Evolutionary conservation across 2,113 vertebrate genomes (phyloP), one percentile per base, ranked within the genome.

Genomic region (Parus major): DNA sequence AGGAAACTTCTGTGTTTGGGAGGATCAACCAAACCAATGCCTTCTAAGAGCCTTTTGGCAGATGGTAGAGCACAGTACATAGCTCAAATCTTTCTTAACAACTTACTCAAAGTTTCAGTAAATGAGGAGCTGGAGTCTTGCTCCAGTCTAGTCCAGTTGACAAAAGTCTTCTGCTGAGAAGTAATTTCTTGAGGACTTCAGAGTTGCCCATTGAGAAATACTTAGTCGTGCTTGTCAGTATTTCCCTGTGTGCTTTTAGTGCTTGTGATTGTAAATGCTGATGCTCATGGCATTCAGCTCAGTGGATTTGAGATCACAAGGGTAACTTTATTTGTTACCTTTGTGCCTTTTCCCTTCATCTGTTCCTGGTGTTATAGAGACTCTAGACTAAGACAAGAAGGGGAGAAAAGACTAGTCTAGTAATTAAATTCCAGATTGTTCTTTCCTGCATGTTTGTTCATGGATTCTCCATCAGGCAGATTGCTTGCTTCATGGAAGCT

Each of bases 201-300:
- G 25, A 53, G 25, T 28, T 86, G 15, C 44, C 18, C 39, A 9
- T 29, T 69, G 35, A 79, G 64, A 80, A 90, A 57, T 27, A 53
- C 14, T 49, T 42, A 14, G 7, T 72, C 0, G 0, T 85, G 18
- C 24, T 23, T 46, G 16, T 23, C 25, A 42, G 1, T 36, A 11
- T 63, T 61, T 21, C 52, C 59, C 7, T 73, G 9, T 49, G 47
- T 88, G 22, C 60, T 88, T 73, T 73, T 50, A 65, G 14, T 72
- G 50, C 28, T 69, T 1, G 0, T 36, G 25, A 5, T 41, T 42
- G 64, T 16, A 36, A n/a, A 22, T 71, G n/a, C 59, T 86, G 60
- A 10, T 66, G 29, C 12, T 9, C 23, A 2, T 53, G 50, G 24
- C 23, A 21, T 29, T 50, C 23, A 7, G 14, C 33, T 53, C 20